These are phyloP conservation scores for Cheilosia vulpina DNA, from an alignment of 2,888 invertebrate species.

Conservation along the genomic window DNA sequence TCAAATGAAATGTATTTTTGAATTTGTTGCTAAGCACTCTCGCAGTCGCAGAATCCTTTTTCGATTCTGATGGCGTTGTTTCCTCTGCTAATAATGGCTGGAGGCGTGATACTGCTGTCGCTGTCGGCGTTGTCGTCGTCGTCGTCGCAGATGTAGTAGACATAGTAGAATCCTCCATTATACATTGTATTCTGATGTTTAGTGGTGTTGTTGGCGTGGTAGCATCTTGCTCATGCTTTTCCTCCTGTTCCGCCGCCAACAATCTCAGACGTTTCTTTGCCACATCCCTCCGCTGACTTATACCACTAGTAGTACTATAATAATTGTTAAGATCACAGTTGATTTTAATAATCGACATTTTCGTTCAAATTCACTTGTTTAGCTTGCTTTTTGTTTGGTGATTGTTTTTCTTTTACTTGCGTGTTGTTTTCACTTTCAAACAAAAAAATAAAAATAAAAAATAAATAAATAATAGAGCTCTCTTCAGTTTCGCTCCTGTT, in stretches of 20 bases:
- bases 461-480: no score
- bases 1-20: conserved; percentile 60
- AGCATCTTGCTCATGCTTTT: conserved; percentile 4
- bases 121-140: neutral
- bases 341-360: conserved; percentile 76
- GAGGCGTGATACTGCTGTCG: conserved; percentile 40
- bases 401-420: neutral
- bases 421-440: no score
- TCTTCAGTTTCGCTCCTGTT: neutral
- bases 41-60: conserved; percentile 19
- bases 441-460: no score
- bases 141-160: conserved; percentile 6
- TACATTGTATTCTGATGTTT: conserved; percentile 52
- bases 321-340: conserved; percentile 76
- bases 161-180: conserved; percentile 19
- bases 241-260: conserved; percentile 16
- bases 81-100: conserved; percentile 36
- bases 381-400: conserved; percentile 12
- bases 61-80: conserved; percentile 33
- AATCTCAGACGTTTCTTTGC: conserved; percentile 72
- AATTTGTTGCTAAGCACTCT: conserved; percentile 51
- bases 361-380: conserved; percentile 57
- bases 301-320: conserved; percentile 74
- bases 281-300: conserved; percentile 75
- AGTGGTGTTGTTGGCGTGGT: conserved; percentile 15